Evolutionary conservation across 2,797 vertebrate species (phyloP).

Genomic region (Argentina silus): DNA sequence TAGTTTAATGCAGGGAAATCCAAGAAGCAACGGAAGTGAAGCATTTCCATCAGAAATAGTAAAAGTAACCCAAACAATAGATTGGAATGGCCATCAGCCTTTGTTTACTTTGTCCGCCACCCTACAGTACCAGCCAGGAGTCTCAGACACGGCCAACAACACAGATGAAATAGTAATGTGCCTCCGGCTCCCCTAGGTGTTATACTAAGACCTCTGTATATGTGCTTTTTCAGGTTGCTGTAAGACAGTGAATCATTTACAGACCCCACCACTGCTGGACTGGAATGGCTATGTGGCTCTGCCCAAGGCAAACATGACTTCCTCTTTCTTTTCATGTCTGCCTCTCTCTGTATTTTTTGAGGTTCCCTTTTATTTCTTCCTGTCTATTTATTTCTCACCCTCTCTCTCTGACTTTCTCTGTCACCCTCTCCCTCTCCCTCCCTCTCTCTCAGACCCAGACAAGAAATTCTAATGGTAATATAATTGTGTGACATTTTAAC

Average conservation of each 20-base stretch:
- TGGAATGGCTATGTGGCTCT: constrained; percentile 25
- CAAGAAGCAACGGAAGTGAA: no score
- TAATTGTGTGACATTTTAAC: no score
- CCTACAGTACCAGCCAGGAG: no score
- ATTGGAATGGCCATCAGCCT: not conserved
- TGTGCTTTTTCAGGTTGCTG: constrained; percentile 39
- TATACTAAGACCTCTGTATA: constrained; percentile 18
- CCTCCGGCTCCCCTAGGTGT: constrained; percentile 8
- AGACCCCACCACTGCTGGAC: constrained; percentile 39
- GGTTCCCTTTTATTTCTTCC: constrained; percentile 20
- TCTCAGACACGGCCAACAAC: constrained; percentile 25
- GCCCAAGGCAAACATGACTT: constrained; percentile 45
- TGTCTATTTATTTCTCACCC: not conserved
- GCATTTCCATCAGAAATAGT: not conserved
- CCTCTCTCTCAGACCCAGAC: constrained; percentile 15
- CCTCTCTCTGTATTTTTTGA: not conserved
- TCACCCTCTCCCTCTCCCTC: constrained; percentile 18
- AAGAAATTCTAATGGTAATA: no score
- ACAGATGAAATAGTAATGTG: constrained; percentile 40
- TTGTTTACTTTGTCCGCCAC: not conserved
- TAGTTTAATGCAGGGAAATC: no score
- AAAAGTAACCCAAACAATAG: not conserved
- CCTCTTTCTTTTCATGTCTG: constrained; percentile 5
- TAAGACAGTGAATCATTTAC: constrained; percentile 67
- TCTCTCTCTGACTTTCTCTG: not conserved